Base-by-base conservation (phyloP, 2,888 invertebrate species). In the Chrysotoxum bicinctum region DNA sequence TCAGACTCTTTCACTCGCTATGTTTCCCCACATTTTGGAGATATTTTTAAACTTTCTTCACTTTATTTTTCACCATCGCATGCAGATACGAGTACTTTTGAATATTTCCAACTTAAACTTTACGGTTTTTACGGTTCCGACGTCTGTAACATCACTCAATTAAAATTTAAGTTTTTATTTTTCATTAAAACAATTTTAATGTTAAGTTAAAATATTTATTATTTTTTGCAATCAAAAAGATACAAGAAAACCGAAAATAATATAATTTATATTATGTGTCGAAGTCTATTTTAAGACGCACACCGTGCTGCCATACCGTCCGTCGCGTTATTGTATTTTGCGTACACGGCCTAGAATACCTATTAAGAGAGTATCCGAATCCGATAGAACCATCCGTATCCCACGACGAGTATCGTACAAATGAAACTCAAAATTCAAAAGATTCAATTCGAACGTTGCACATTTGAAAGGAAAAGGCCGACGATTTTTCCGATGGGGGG, bases 1-100 rank as follows among this genome's bases (percentile, higher is more conserved):
- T 16, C 16, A 58, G 64, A 32, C 45, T 60, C 54, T 43, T 77
- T 84, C 74, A 84, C 69, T 79, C 76, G 76, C 43, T 62, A 68
- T 76, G 73, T 85, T 85, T 81, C 81, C 81, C 81, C 81, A 77
- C 81, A 81, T 85, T 85, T 81, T 85, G 81, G 85, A 85, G 73
- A 85, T 81, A 64, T 85, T 66, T 50, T 66, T 50, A 81, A 81
- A 81, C 76, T 62, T 70, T 56, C 48, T 60, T 85, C 80, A 80
- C 80, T 75, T 72, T 48, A 21, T 21, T 64, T 73, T 76, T 85
- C 72, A 73, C 60, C 81, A 69, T 73, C 52, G 45, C 54, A 45
- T 66, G 45, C 48, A 64, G 83, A 68, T 54, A 26, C 7, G 7
- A 2, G 3, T 26, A 75, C 72, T 68, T 76, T 62, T 40, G 7